These are phyloP conservation scores for Habrosyne pyritoides DNA, from an alignment of 2,888 invertebrate species.

Conservation along the genomic window DNA sequence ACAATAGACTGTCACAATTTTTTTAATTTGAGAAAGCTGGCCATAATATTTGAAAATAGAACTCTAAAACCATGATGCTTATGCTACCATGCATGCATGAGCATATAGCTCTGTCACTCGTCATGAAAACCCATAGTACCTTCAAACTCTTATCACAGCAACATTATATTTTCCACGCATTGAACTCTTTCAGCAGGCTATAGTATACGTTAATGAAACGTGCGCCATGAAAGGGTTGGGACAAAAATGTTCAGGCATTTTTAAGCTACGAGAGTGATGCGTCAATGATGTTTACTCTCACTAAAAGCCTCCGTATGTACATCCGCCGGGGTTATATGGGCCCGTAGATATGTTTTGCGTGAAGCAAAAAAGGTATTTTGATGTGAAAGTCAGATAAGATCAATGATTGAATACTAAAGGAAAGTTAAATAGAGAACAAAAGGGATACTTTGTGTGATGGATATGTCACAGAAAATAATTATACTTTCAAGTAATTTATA, in stretches of 20 bases:
- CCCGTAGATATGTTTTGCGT: conserved; percentile 35
- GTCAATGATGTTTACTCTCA: conserved; percentile 74
- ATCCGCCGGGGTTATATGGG: conserved; percentile 42
- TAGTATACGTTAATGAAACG: conserved; percentile 27
- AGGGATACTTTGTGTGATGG: too few species aligned
- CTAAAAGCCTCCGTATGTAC: conserved; percentile 68
- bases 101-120: too few species aligned
- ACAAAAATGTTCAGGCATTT: conserved; percentile 62
- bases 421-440: neutral
- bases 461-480: too few species aligned
- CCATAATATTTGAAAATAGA: too few species aligned
- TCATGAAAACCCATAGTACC: neutral
- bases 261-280: conserved; percentile 62
- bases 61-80: too few species aligned
- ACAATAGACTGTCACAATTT: too few species aligned
- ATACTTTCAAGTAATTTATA: too few species aligned
- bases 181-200: neutral
- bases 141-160: neutral
- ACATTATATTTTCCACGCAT: neutral
- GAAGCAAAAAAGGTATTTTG: conserved; percentile 43
- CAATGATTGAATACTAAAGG: conserved; percentile 38
- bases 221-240: conserved; percentile 49
- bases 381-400: conserved; percentile 47
- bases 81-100: too few species aligned
- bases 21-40: too few species aligned